These are phyloP conservation scores for Drosophila sordidula DNA, from an alignment of 2,888 invertebrate genomes.

Conservation along the genomic window DNA sequence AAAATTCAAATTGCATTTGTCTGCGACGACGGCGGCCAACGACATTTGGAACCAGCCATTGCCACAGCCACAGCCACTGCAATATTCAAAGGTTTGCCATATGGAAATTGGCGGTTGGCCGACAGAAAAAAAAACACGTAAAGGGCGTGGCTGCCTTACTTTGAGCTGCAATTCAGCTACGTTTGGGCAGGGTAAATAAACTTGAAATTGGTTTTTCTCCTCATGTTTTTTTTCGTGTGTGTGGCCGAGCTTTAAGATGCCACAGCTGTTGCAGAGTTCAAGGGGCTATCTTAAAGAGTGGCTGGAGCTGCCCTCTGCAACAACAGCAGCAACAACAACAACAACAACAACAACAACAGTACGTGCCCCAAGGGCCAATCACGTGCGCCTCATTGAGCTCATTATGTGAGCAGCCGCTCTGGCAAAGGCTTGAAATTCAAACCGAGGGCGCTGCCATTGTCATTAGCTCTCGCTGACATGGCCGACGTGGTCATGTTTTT, in stretches of 20 bases:
- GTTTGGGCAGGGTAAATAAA: slow-evolving; percentile 53
- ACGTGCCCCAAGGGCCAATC: slow-evolving; percentile 69
- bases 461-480: slow-evolving; percentile 43
- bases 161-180: slow-evolving; percentile 27
- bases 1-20: slow-evolving; percentile 67
- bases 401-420: slow-evolving; percentile 53
- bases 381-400: slow-evolving; percentile 73
- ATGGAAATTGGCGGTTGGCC: slow-evolving; percentile 68
- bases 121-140: neutral
- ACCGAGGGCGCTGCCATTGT: slow-evolving; percentile 40
- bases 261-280: slow-evolving; percentile 23
- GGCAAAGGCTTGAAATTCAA: slow-evolving; percentile 56
- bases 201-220: slow-evolving; percentile 38
- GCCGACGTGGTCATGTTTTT: slow-evolving; percentile 24
- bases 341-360: slow-evolving; percentile 41
- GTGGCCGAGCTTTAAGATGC: slow-evolving; percentile 28
- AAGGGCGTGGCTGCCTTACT: slow-evolving; percentile 25
- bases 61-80: slow-evolving; percentile 47
- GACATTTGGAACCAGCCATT: slow-evolving; percentile 50
- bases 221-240: neutral
- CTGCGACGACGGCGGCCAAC: slow-evolving; percentile 52
- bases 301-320: neutral
- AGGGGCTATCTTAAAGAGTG: slow-evolving; percentile 32
- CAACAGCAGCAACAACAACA: slow-evolving; percentile 5
- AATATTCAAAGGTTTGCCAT: slow-evolving; percentile 65